phyloP scores from a whole-genome alignment of 2,888 invertebrate species.

The Anarsia innoxiella region DNA sequence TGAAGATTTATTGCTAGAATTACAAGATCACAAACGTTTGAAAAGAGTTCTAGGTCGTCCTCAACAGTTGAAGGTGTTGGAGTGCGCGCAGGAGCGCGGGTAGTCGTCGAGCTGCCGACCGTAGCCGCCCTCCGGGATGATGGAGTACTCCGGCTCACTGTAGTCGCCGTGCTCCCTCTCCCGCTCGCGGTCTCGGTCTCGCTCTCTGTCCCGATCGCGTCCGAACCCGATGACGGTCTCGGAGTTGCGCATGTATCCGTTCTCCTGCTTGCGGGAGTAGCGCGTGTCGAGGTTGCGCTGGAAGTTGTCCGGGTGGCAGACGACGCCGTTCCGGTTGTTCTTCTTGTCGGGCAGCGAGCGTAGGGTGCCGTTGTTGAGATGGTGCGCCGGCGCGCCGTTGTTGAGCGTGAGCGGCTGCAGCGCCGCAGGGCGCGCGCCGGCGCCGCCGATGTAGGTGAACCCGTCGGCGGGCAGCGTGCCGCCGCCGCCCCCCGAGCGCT shows the following conservation, averaged over 20 bases:
- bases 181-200: slow-evolving; percentile 45
- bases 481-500: slow-evolving; percentile 68
- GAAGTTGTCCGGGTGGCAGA: slow-evolving; percentile 68
- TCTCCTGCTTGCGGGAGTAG: slow-evolving; percentile 70
- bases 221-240: slow-evolving; percentile 63
- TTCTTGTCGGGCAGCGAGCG: slow-evolving; percentile 67
- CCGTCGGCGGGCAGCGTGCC: slow-evolving; percentile 82
- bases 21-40: slow-evolving; percentile 71
- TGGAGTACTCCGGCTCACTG: slow-evolving; percentile 70
- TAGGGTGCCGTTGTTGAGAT: slow-evolving; percentile 69
- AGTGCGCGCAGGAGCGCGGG: slow-evolving; percentile 61
- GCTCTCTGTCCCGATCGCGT: slow-evolving; percentile 30
- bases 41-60: slow-evolving; percentile 38
- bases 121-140: slow-evolving; percentile 62
- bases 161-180: slow-evolving; percentile 53
- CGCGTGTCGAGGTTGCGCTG: slow-evolving; percentile 68
- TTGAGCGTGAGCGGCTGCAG: slow-evolving; percentile 65
- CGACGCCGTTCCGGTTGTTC: slow-evolving; percentile 60
- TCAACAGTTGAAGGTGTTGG: slow-evolving; percentile 74
- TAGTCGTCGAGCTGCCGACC: slow-evolving; percentile 46
- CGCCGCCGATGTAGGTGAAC: slow-evolving; percentile 84
- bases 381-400: slow-evolving; percentile 68
- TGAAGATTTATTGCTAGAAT: slow-evolving; percentile 76
- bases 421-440: slow-evolving; percentile 61
- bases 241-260: slow-evolving; percentile 65